Evolutionary conservation across 2,888 invertebrate species (phyloP).

Genomic region (Tuberolachnus salignus): DNA sequence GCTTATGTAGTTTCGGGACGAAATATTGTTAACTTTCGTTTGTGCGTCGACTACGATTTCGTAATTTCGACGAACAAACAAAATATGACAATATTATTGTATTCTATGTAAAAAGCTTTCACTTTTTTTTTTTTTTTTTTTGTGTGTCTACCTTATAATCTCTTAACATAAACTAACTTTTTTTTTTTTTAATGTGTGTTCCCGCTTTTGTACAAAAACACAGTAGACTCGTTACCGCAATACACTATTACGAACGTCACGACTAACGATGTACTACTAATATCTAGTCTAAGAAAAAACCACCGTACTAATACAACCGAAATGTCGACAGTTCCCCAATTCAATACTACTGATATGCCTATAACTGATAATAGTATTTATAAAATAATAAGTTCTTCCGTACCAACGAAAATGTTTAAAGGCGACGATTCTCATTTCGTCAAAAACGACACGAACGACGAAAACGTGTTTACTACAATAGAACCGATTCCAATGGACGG

Average conservation of each 20-base stretch:
- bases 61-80: constrained; percentile 23
- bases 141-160: constrained; percentile 32
- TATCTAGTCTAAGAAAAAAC: constrained; percentile 25
- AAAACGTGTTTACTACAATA: background rate
- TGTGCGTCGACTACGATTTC: constrained; percentile 15
- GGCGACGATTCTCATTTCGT: constrained; percentile 4
- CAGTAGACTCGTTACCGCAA: constrained; percentile 52
- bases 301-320: background rate
- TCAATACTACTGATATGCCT: background rate
- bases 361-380: background rate
- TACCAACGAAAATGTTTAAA: constrained; percentile 40
- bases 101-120: constrained; percentile 52
- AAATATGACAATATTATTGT: constrained; percentile 32
- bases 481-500: background rate
- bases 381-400: background rate
- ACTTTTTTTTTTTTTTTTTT: constrained; percentile 7
- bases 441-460: background rate
- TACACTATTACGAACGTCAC: constrained; percentile 19
- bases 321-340: background rate
- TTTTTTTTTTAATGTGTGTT: constrained; percentile 55
- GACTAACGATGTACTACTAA: constrained; percentile 38
- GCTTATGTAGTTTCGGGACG: constrained; percentile 44
- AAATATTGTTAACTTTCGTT: constrained; percentile 46
- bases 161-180: constrained; percentile 51
- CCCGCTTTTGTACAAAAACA: constrained; percentile 52